Evolutionary conservation across 2,888 invertebrate genomes (phyloP).

Genomic region (Corbicula japonica): DNA sequence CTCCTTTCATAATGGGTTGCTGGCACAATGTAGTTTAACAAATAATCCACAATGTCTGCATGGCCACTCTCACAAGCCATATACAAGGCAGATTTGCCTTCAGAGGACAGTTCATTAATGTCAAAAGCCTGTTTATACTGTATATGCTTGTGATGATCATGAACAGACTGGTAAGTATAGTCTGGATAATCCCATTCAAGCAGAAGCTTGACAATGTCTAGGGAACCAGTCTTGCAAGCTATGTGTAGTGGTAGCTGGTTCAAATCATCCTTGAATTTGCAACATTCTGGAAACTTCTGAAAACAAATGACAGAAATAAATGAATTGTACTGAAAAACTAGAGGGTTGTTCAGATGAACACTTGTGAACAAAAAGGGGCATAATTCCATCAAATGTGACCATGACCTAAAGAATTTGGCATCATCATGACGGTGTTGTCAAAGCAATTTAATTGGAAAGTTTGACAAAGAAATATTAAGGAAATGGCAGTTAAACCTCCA

Average conservation of each 20-base stretch:
- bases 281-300: constrained; percentile 93
- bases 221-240: constrained; percentile 95
- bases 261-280: constrained; percentile 95
- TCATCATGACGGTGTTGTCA: too few species aligned
- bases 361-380: too few species aligned
- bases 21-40: constrained; percentile 65
- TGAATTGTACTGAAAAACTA: too few species aligned
- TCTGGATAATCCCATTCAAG: constrained; percentile 93
- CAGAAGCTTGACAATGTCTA: constrained; percentile 92
- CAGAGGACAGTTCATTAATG: constrained; percentile 92
- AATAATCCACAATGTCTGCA: constrained; percentile 69
- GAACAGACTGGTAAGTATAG: constrained; percentile 88
- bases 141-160: constrained; percentile 88
- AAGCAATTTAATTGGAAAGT: too few species aligned
- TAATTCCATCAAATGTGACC: too few species aligned
- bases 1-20: constrained; percentile 21
- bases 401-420: too few species aligned
- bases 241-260: constrained; percentile 97
- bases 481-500: too few species aligned
- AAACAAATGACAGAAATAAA: too few species aligned
- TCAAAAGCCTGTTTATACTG: constrained; percentile 95
- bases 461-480: too few species aligned
- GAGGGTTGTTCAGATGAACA: too few species aligned
- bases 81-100: constrained; percentile 94
- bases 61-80: constrained; percentile 91